A percentile compares a stretch with the other conserved stretches of the same genome.
Evolutionary conservation across 2,797 vertebrate genomes (phyloP).

Genomic region (Sebastes hubbsi): DNA sequence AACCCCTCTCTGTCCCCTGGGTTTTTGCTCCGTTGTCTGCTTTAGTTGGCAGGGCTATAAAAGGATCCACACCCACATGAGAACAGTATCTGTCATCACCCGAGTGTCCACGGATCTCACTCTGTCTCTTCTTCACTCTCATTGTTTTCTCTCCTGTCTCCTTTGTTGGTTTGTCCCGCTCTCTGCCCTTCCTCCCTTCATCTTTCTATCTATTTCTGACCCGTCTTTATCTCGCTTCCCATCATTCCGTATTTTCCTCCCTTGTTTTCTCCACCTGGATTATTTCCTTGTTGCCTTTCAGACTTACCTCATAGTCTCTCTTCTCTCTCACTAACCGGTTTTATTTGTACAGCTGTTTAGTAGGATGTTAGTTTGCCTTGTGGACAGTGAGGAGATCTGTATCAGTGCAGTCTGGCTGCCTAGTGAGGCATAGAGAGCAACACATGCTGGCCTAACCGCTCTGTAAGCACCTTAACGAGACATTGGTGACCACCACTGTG

Average conservation of each 20-base stretch:
- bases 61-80: slow-evolving; percentile 76
- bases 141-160: slow-evolving; percentile 52
- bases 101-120: slow-evolving; percentile 58
- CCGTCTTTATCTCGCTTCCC: slow-evolving; percentile 15
- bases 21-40: slow-evolving; percentile 70
- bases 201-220: slow-evolving; percentile 38
- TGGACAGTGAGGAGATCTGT: slow-evolving; percentile 46
- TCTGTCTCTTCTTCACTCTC: slow-evolving; percentile 42
- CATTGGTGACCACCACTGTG: slow-evolving; percentile 52
- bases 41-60: slow-evolving; percentile 75
- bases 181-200: slow-evolving; percentile 44
- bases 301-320: slow-evolving; percentile 11
- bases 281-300: slow-evolving; percentile 14
- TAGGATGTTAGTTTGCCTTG: slow-evolving; percentile 59
- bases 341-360: slow-evolving; percentile 73
- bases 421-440: slow-evolving; percentile 65
- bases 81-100: slow-evolving; percentile 73
- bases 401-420: slow-evolving; percentile 57
- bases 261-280: slow-evolving; percentile 52
- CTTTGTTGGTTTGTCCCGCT: slow-evolving; percentile 52
- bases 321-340: slow-evolving; percentile 11
- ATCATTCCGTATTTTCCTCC: slow-evolving; percentile 7
- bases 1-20: slow-evolving; percentile 63
- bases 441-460: slow-evolving; percentile 57
- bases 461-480: slow-evolving; percentile 62